Evolutionary conservation across 2,113 vertebrate genomes (phyloP).

Genomic region (Callionymus lyra): DNA sequence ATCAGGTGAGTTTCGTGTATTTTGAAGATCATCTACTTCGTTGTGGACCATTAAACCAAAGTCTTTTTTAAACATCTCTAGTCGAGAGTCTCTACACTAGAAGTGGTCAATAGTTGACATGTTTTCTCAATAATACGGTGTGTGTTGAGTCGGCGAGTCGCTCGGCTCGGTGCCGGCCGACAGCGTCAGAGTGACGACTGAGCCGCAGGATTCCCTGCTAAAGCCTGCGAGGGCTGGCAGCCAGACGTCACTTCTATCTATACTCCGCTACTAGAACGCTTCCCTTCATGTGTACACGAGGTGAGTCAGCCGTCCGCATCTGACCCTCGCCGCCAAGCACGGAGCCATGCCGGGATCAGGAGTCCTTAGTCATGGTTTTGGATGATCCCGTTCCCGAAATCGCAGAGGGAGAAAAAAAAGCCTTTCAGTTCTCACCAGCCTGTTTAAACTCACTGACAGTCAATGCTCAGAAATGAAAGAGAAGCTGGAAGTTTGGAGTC

Average conservation of each 20-base stretch:
- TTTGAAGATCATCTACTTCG: too few species aligned
- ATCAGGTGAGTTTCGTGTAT: slow-evolving; percentile 85
- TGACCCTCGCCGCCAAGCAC: slow-evolving; percentile 21
- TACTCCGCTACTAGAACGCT: slow-evolving; percentile 26
- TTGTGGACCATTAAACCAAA: too few species aligned
- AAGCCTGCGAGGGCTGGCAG: slow-evolving; percentile 34
- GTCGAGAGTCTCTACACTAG: too few species aligned
- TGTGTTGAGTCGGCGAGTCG: slow-evolving; percentile 28
- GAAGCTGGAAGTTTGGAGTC: too few species aligned
- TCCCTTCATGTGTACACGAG: slow-evolving; percentile 31
- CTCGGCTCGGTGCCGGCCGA: slow-evolving; percentile 41
- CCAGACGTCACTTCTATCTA: slow-evolving; percentile 51
- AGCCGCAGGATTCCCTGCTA: slow-evolving; percentile 43
- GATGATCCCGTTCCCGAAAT: slow-evolving; percentile 27
- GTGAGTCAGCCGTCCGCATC: slow-evolving; percentile 36
- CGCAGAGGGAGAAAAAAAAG: slow-evolving; percentile 2
- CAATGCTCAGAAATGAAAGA: too few species aligned
- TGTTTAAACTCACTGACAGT: slow-evolving; percentile 7
- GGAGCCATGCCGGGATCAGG: slow-evolving; percentile 19
- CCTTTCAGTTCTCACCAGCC: background rate
- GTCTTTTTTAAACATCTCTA: too few species aligned
- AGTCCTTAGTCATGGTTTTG: slow-evolving; percentile 26
- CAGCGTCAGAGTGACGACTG: slow-evolving; percentile 52
- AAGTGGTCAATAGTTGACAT: too few species aligned
- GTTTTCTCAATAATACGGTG: too few species aligned